A percentile compares a stretch with the other conserved stretches of the same genome.
Conservation (phyloP, 2,888 invertebrate species). For the Tricholauxania praeusta region DNA sequence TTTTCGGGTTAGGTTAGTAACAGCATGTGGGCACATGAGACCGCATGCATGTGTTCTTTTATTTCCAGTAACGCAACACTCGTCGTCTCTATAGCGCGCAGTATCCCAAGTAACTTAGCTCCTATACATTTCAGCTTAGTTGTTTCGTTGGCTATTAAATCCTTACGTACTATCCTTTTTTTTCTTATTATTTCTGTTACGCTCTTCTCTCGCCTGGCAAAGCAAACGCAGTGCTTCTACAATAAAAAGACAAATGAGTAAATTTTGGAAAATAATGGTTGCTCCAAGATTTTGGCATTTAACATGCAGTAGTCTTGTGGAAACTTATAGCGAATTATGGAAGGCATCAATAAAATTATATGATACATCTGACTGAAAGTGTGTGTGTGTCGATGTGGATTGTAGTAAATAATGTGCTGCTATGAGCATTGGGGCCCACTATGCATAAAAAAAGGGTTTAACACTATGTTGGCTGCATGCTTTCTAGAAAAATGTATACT, state of each 20-base stretch:
- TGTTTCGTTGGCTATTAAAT: slow-evolving; percentile 20
- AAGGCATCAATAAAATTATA: too few relatives aligned
- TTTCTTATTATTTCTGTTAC: neutral
- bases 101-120: too few relatives aligned
- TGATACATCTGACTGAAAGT: neutral
- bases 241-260: slow-evolving; percentile 22
- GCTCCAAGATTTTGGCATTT: neutral
- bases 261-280: slow-evolving; percentile 23
- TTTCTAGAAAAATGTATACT: slow-evolving; percentile 10
- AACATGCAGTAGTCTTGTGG: slow-evolving; percentile 6
- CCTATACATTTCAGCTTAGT: slow-evolving; percentile 5
- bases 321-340: slow-evolving; percentile 32
- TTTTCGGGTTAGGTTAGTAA: neutral
- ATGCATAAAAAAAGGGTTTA: slow-evolving; percentile 1
- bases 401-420: too few relatives aligned
- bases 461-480: neutral
- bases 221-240: neutral
- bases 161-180: slow-evolving; percentile 17
- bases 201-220: neutral
- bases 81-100: too few relatives aligned
- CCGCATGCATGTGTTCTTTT: slow-evolving; percentile 10
- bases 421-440: neutral
- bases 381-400: neutral
- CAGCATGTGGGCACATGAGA: neutral
- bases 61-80: too few relatives aligned